phyloP scores from a whole-genome alignment of 2,113 vertebrate species.

The Lota lota region DNA sequence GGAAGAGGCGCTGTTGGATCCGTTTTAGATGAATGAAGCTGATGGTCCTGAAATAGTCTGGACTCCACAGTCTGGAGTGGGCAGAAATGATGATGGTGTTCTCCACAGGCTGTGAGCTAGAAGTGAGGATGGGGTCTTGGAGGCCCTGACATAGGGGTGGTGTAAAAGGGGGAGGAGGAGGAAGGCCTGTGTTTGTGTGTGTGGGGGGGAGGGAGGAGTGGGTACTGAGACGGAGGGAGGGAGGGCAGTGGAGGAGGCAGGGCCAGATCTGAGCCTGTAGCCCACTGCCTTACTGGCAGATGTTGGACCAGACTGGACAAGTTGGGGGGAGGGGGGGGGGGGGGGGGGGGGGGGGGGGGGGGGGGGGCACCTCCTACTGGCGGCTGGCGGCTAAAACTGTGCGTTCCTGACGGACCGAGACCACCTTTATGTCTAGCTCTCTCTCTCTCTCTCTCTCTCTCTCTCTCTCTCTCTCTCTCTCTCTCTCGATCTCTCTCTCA shows the following conservation, averaged over 20 bases:
- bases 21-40: too few relatives aligned
- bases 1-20: too few relatives aligned
- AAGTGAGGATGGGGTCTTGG: conserved; percentile 31
- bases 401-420: conserved; percentile 59
- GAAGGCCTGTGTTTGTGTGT: not conserved
- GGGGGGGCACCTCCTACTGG: conserved; percentile 65
- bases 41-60: too few relatives aligned
- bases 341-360: too few relatives aligned
- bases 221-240: conserved; percentile 34
- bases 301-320: conserved; percentile 81
- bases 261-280: conserved; percentile 55
- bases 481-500: not conserved
- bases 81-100: not conserved
- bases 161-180: not conserved
- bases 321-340: conserved; percentile 26
- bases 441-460: conserved; percentile 10
- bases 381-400: conserved; percentile 62
- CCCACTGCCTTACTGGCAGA: conserved; percentile 74
- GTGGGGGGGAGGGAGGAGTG: conserved; percentile 41
- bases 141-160: conserved; percentile 35
- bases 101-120: conserved; percentile 26
- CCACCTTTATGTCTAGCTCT: conserved; percentile 55
- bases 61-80: not conserved
- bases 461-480: not conserved
- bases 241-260: conserved; percentile 48